A percentile compares a stretch with the other conserved stretches of the same genome.
Conservation (phyloP, 2,113 vertebrate genomes). For the Gulo gulo region DNA sequence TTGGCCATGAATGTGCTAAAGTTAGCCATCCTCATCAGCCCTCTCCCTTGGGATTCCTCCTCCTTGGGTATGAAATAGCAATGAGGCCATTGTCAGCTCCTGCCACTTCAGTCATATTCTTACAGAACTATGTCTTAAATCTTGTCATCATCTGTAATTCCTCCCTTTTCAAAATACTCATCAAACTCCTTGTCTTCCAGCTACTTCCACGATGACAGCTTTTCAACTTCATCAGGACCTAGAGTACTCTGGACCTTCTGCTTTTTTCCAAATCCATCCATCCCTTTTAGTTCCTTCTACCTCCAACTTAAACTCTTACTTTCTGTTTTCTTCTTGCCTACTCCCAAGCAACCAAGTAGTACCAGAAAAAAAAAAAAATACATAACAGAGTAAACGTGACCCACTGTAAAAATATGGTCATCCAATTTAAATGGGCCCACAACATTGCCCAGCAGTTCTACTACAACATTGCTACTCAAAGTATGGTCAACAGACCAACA, state of each 20-base stretch:
- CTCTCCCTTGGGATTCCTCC: neutral
- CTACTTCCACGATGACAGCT: neutral
- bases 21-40: too few species aligned
- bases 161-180: neutral
- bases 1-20: fast-evolving
- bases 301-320: neutral
- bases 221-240: neutral
- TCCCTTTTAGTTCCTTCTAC: neutral
- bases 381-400: neutral
- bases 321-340: neutral
- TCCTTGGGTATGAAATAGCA: neutral
- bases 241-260: neutral
- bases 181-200: neutral
- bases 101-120: neutral
- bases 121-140: neutral
- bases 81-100: neutral
- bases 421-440: neutral
- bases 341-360: neutral
- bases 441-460: neutral
- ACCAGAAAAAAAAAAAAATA: neutral
- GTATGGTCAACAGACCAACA: neutral
- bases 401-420: neutral
- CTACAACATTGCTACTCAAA: neutral
- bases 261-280: neutral
- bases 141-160: neutral